These are phyloP conservation scores for Leptopilina boulardi DNA, from an alignment of 1,140 invertebrate species.

Conservation along the genomic window DNA sequence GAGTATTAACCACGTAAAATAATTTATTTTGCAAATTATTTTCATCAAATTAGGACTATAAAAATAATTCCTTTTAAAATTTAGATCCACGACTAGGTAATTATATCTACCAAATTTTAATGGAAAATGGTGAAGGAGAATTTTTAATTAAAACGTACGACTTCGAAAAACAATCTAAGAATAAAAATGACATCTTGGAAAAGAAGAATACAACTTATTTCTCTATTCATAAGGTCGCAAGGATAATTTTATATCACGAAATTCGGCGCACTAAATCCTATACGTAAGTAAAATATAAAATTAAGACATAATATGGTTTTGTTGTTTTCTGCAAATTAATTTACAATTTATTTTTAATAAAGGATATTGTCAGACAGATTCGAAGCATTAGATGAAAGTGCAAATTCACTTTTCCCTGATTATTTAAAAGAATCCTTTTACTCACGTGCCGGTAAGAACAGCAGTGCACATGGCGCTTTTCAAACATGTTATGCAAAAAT, in stretches of 20 bases:
- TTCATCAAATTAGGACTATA: no score
- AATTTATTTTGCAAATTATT: no score
- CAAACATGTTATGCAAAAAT: slow-evolving; percentile 38
- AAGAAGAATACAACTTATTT: slow-evolving; percentile 38
- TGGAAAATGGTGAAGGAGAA: slow-evolving; percentile 28
- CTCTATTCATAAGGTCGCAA: slow-evolving; percentile 38
- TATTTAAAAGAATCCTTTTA: slow-evolving; percentile 42
- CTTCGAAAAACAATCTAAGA: slow-evolving; percentile 34
- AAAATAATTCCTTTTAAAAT: no score
- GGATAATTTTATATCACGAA: slow-evolving; percentile 39
- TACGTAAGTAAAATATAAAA: slow-evolving; percentile 34
- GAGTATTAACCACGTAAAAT: no score
- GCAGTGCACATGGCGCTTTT: slow-evolving; percentile 43
- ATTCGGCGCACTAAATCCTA: slow-evolving; percentile 38
- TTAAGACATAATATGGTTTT: slow-evolving; percentile 18
- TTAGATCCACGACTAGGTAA: slow-evolving; percentile 9
- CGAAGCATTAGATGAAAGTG: slow-evolving; percentile 33
- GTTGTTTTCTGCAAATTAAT: slow-evolving; percentile 19
- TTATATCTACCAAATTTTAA: slow-evolving; percentile 38
- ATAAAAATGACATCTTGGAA: slow-evolving; percentile 32
- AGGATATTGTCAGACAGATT: slow-evolving; percentile 43
- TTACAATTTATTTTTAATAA: slow-evolving; percentile 23
- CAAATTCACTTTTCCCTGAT: slow-evolving; percentile 26
- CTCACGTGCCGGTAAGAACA: background rate
- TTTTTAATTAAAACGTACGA: slow-evolving; percentile 35